Base-by-base conservation (phyloP, 2,888 invertebrate genomes). In the Xanthostigma xanthostigma region DNA sequence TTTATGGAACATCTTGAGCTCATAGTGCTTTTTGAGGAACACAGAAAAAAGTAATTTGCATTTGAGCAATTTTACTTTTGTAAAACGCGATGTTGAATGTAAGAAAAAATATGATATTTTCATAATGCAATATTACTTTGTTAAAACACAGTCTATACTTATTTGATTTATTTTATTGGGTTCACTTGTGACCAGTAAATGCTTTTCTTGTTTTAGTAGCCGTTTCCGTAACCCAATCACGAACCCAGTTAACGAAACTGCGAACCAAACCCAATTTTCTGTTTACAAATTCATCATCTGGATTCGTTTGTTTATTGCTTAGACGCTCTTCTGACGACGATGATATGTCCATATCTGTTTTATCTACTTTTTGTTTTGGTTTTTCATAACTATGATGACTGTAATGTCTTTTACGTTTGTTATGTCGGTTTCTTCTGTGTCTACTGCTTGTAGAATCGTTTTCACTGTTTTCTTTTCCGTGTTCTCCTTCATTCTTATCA, bases 151-250 rank as follows among this genome's bases (percentile, higher is more conserved):
- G 11, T 39, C 12, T n/a, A n/a, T n/a, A n/a, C n/a, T n/a, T n/a
- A n/a, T n/a, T 17, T 4, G 17, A 17, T 17, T 17, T 17, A 4
- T 14, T 8, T 39, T 9, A 39, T n/a, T 11, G 9, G 9, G 9
- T 39, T 39, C 11, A 39, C 12, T 14, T 39, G n/a, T 39, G 40
- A 39, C 12, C 12, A 9, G 47, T 42, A 34, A 47, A 42, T 14
- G 47, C 47, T 36, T 42, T 35, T 43, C 43, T 47, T 13, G 47
- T 47, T 36, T 47, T 47, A 6, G 36, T 36, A 9, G 47, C 47
- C 8, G 47, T 47, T 43, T 47, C 47, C 8, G 47, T 47, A 36
- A 47, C 36, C 47, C 47, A 47, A 17, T 47, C 47, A 14, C 47
- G 39, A 9, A 47, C 47, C 47, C 47, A 47, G 36, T 40, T 47